Conservation (phyloP, 2,113 vertebrate species). For the Indri indri region DNA sequence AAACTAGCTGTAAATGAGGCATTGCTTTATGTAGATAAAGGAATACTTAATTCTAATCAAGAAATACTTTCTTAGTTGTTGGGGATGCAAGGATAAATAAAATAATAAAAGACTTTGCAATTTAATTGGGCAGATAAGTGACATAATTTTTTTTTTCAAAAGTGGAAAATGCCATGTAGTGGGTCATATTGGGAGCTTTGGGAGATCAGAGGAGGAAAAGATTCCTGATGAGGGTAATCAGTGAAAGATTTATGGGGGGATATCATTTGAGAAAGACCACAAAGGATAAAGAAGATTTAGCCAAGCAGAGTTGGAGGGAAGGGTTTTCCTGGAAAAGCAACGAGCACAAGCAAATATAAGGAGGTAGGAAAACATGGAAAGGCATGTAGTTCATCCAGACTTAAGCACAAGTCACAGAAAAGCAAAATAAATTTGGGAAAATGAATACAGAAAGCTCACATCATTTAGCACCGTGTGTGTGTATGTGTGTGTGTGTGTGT, state of each 20-base stretch:
- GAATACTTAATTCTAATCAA: neutral
- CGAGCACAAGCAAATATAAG: neutral
- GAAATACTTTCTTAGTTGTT: conserved; percentile 6
- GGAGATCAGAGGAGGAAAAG: neutral
- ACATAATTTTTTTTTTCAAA: neutral
- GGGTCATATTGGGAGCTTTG: neutral
- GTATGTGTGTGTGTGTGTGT: fast-evolving
- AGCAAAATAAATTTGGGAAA: neutral
- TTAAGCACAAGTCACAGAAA: neutral
- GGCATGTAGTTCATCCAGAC: neutral
- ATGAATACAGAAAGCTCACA: neutral
- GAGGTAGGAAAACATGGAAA: neutral
- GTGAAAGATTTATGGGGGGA: neutral
- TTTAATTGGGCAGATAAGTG: neutral
- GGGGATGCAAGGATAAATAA: neutral
- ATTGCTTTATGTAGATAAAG: neutral
- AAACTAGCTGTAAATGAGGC: neutral
- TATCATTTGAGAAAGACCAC: neutral
- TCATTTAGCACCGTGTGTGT: neutral
- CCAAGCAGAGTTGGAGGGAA: neutral
- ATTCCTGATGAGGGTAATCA: neutral
- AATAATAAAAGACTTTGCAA: neutral
- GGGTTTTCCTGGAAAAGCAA: neutral
- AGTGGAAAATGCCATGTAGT: neutral
- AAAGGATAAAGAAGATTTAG: neutral